Base-by-base conservation (phyloP, 2,113 vertebrate genomes). In the Varanus salvator region DNA sequence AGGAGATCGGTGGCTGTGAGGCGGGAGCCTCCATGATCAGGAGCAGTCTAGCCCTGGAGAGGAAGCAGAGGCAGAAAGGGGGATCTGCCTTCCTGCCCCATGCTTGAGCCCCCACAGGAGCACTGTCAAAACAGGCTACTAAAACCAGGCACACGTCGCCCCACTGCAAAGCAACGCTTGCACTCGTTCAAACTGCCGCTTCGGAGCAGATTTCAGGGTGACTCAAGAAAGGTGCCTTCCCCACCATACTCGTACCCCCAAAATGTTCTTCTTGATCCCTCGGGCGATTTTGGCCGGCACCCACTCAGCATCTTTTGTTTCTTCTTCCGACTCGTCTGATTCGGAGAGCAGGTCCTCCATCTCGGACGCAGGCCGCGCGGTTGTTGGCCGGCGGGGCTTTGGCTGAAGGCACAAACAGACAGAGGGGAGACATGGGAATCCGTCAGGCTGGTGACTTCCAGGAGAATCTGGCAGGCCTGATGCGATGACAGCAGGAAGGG, bases 291-390 rank as follows among this genome's bases (percentile, higher is more conserved):
- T 98, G 57, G 91, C 91, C 0, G 98, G 99, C 68, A 93, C 88
- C 98, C 98, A 99, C 3, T 98, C 98, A 0, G 97, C 93, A 68
- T 98, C 97, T 0, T 94, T 91, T 77, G 4, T 3, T 71, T 72
- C 98, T 93, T 0, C 94, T 92, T 27, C 96, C 5, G 95, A 96
- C 2, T 95, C 91, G 12, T 96, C 98, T 0, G 97, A 97, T 60
- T 94, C 94, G 9, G 98, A 98, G 23, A 97, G 94, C 80, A 98
- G 96, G 14, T 98, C 98, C 34, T 98, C 96, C 91, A 98, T 93
- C 31, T 92, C 50, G 0, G 93, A 86, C 44, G 85, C 89, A 3
- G 95, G 95, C 90, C 97, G 98, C 2, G 98, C 98, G 1, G 97
- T 98, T 0, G 97, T 97, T n/a, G 90, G 93, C 87, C 96, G 96